These are phyloP conservation scores for Aepyceros melampus DNA, from an alignment of 2,113 vertebrate genomes.

Conservation along the genomic window DNA sequence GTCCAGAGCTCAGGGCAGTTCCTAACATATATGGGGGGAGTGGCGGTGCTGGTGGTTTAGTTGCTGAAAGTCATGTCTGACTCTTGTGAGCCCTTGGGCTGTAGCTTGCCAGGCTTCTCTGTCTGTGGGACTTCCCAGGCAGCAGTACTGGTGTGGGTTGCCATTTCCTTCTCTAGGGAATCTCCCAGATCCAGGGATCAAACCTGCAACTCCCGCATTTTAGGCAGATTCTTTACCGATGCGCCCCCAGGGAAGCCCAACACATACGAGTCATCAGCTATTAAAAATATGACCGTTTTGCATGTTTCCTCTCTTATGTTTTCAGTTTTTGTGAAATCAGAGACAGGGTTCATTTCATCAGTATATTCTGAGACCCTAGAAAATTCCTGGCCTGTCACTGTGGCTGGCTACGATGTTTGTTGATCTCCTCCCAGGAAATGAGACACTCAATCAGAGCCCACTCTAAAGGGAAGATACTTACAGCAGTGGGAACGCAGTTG, in stretches of 20 bases:
- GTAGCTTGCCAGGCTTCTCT: background rate
- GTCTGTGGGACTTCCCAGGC: background rate
- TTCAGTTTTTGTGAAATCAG: background rate
- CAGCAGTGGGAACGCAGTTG: background rate
- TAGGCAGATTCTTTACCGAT: background rate
- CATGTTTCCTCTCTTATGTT: background rate
- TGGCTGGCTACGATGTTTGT: background rate
- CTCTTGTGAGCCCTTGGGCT: background rate
- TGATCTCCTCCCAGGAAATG: background rate
- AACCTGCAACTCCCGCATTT: background rate
- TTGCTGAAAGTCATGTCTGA: background rate
- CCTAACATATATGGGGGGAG: rapidly evolving
- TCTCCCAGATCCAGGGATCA: background rate
- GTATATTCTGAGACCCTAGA: background rate
- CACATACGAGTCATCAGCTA: rapidly evolving
- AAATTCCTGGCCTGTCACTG: background rate
- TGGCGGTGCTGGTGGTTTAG: background rate
- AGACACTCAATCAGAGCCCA: background rate
- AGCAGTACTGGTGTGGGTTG: background rate
- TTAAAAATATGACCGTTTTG: no score
- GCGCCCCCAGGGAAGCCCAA: rapidly evolving
- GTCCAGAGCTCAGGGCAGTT: background rate
- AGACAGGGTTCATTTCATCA: background rate
- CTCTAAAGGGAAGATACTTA: background rate
- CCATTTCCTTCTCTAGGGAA: background rate